Evolutionary conservation across 2,888 invertebrate species (phyloP).

Genomic region (Morpho achilles): DNA sequence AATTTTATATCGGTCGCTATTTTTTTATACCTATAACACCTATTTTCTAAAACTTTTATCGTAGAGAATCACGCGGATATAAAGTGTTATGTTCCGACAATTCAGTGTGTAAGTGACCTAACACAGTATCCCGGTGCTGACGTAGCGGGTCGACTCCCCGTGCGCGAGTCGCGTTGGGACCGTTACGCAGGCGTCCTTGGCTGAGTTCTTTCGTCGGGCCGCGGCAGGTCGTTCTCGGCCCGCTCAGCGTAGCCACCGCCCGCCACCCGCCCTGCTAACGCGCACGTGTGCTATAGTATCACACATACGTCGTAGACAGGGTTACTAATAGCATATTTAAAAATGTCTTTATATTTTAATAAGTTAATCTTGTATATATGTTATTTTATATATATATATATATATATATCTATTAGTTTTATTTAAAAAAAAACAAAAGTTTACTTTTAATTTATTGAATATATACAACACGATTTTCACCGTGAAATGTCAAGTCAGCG

Average conservation of each 20-base stretch:
- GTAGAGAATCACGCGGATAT: neutral
- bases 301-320: too few species aligned
- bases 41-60: neutral
- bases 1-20: too few species aligned
- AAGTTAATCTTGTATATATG: too few species aligned
- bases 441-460: too few species aligned
- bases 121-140: constrained; percentile 17
- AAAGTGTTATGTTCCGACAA: neutral
- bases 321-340: neutral
- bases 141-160: constrained; percentile 41
- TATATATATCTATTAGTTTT: too few species aligned
- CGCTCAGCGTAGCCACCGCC: constrained; percentile 62
- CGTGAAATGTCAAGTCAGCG: too few species aligned
- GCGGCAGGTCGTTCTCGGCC: constrained; percentile 69
- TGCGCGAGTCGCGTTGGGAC: constrained; percentile 42
- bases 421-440: too few species aligned
- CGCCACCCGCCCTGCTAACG: constrained; percentile 48
- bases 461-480: too few species aligned
- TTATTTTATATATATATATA: too few species aligned
- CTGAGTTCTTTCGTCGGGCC: constrained; percentile 73
- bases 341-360: neutral
- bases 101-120: constrained; percentile 3
- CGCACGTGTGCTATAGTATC: constrained; percentile 51
- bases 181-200: constrained; percentile 78
- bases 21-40: neutral